Evolutionary conservation across 2,888 invertebrate genomes (phyloP).

Genomic region (Micropterix aruncella): DNA sequence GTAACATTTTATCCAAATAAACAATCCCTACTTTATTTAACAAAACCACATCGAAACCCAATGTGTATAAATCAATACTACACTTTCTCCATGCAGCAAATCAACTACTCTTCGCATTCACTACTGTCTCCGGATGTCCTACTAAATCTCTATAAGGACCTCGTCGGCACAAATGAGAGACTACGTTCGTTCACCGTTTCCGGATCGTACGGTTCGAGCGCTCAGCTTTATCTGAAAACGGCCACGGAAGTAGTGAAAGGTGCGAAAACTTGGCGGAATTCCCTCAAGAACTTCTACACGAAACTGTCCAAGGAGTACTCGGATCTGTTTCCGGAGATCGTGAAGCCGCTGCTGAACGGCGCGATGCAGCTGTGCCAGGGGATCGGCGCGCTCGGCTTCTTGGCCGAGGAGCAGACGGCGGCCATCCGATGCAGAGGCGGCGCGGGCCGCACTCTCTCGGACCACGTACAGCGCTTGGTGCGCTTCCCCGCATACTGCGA

Average conservation of each 20-base stretch:
- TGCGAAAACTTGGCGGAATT: constrained; percentile 35
- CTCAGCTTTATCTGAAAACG: constrained; percentile 10
- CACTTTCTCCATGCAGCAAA: constrained; percentile 22
- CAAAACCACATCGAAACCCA: too few species aligned
- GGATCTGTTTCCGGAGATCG: constrained; percentile 65
- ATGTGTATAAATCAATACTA: not conserved
- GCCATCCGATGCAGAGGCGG: constrained; percentile 17
- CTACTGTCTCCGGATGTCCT: constrained; percentile 23
- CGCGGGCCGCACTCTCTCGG: constrained; percentile 12
- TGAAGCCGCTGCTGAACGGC: constrained; percentile 54
- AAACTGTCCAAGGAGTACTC: constrained; percentile 40
- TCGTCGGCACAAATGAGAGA: constrained; percentile 11
- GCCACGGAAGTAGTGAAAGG: constrained; percentile 26
- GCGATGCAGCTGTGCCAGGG: constrained; percentile 54
- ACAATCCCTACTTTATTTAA: too few species aligned
- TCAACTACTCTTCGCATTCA: constrained; percentile 32
- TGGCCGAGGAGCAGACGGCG: constrained; percentile 31
- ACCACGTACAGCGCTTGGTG: constrained; percentile 30
- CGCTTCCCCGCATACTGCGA: constrained; percentile 31
- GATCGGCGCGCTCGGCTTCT: constrained; percentile 38
- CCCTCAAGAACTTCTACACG: constrained; percentile 38
- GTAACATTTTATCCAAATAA: too few species aligned
- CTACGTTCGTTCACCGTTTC: not conserved
- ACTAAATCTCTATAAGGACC: constrained; percentile 18
- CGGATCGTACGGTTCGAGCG: constrained; percentile 1